Evolutionary conservation across 2,113 vertebrate species (phyloP).

Genomic region (Candoia aspera): DNA sequence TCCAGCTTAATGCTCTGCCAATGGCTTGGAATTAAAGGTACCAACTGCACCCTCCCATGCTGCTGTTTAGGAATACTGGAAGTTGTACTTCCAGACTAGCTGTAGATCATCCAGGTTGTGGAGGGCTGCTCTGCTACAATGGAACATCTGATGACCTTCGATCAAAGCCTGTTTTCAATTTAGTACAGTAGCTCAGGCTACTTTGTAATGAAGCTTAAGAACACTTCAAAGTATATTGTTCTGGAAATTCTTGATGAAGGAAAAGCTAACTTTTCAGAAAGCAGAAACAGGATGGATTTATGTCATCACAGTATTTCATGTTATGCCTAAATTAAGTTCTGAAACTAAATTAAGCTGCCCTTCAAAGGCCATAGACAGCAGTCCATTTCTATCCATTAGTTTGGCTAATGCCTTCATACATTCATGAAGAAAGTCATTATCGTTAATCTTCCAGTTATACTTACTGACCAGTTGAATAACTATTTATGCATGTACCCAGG

Average conservation of each 20-base stretch:
- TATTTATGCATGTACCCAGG: constrained; percentile 32
- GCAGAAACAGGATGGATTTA: constrained; percentile 54
- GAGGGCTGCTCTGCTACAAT: not conserved
- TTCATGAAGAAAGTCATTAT: constrained; percentile 47
- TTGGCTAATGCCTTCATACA: constrained; percentile 59
- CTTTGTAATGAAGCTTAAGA: constrained; percentile 31
- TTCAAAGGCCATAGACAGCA: constrained; percentile 54
- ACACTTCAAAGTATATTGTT: constrained; percentile 36
- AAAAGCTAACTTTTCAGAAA: constrained; percentile 44
- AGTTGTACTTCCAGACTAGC: not conserved
- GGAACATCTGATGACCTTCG: not conserved
- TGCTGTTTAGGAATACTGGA: not conserved
- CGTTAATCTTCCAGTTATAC: constrained; percentile 63
- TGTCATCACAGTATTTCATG: constrained; percentile 53
- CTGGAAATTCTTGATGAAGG: constrained; percentile 21
- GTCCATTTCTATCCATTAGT: constrained; percentile 63
- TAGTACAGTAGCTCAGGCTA: constrained; percentile 18
- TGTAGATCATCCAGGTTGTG: not conserved
- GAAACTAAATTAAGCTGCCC: constrained; percentile 64
- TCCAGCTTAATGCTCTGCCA: not conserved
- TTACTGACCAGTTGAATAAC: constrained; percentile 56
- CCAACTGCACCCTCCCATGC: not conserved
- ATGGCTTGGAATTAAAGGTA: not conserved
- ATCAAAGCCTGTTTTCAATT: constrained; percentile 23
- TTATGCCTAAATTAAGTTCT: constrained; percentile 47